Evolutionary conservation across 1,140 invertebrate species (phyloP), one percentile per base, ranked within the genome.

Genomic region (Zophobas atratus): DNA sequence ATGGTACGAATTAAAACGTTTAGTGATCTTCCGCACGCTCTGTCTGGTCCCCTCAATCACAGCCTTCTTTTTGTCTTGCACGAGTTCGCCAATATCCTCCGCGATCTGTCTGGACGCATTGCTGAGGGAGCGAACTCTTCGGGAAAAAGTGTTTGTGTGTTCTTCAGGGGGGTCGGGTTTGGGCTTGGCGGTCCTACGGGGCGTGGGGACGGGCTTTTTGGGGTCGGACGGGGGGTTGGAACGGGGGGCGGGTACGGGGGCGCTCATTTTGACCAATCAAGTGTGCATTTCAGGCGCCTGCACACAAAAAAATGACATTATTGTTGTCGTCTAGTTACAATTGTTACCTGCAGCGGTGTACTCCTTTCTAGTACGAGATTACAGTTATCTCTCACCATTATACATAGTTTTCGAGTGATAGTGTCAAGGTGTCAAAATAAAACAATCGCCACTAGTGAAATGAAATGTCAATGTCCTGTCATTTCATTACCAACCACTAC

Each of bases 11-110:
- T 82, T 84, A 72, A 86, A 86, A 32, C 82, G 76, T 76, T 81
- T 82, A 0, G 85, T 85, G 53, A 86, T 86, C 86, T 79, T 89
- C 82, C 79, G 87, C 43, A 73, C 87, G 81, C 73, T 89, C 86
- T 89, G 88, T 63, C 87, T 80, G 0, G 89, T 89, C 75, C 87
- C 88, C 6, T 88, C 89, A 35, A 90, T 88, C 6, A 89, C 85
- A 20, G 88, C 88, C 33, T 87, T 87, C 32, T 88, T 88, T 76
- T 88, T 88, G 4, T 87, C 85, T 35, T 87, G 88, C 81, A 89
- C 86, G 75, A 88, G 87, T 51, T 87, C 88, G 1, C 88, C 88
- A 5, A 89, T 86, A 70, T 88, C 88, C 39, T 87, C 89, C n/a
- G 87, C 88, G 2, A 89, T 70, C 60, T 88, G 87, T 1, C 87